Evolutionary conservation across 2,113 vertebrate genomes (phyloP), one percentile per base, ranked within the genome.

Genomic region (Pan paniscus): DNA sequence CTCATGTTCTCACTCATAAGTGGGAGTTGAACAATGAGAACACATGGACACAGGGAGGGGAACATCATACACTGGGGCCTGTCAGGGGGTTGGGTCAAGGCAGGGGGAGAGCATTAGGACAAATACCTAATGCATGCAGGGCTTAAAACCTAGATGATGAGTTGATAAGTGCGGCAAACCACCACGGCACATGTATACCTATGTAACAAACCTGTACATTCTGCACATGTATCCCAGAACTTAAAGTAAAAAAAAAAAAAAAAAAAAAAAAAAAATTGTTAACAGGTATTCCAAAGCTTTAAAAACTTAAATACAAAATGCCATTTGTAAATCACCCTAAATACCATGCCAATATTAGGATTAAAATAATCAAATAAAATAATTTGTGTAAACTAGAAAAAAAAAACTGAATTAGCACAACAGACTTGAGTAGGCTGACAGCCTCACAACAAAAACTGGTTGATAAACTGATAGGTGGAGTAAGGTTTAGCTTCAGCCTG

Each of bases 261-360:
- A 95, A 25, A 50, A 40, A 80, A 86, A 23, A 25, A 16, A 68
- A 89, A 96, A 38, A 70, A 40, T 55, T 40, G 72, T 87, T 87
- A 91, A n/a, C 79, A 61, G 86, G 16, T 73, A 93, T 82, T 76
- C 46, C n/a, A 92, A 92, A 92, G 40, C 23, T 92, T 96, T 48
- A 18, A 61, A 67, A 59, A 72, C 46, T 46, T 72, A 92, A 88
- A 83, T 30, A 76, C 43, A 72, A 84, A 83, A 64, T 11, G 16
- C 57, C 5, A 89, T 52, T 38, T 55, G 16, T 72, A 79, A 72
- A 88, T 78, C 40, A 78, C 32, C 35, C 50, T 70, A 78, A 91
- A 64, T 70, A 46, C 27, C 30, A 14, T 61, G 25, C 12, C 6
- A 70, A 48, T 55, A 52, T 32, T 70, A 84, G 13, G 50, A 89